Conservation (phyloP, 2,113 vertebrate genomes). For the Gymnarchus niloticus region DNA sequence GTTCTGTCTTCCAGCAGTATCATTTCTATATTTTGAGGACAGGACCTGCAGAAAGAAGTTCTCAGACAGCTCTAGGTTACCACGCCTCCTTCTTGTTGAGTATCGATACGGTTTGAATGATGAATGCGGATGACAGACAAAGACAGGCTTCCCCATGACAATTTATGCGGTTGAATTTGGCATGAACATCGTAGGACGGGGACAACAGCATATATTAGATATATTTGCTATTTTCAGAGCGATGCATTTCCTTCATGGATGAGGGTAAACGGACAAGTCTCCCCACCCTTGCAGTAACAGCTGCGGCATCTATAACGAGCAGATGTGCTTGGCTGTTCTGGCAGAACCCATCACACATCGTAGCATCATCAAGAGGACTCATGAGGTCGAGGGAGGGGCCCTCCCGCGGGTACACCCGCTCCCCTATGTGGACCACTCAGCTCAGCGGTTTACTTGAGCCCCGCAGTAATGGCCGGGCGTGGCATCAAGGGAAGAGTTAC, state of each 20-base stretch:
- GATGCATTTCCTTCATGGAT: neutral
- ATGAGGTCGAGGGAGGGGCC: neutral
- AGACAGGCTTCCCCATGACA: neutral
- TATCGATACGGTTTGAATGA: neutral
- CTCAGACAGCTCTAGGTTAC: neutral
- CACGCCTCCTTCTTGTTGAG: neutral
- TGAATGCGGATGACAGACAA: neutral
- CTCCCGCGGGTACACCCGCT: neutral
- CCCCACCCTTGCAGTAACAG: neutral
- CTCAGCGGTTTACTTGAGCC: neutral
- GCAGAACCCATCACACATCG: neutral
- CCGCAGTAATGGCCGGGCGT: neutral
- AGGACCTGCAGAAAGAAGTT: too few species aligned
- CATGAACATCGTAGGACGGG: neutral
- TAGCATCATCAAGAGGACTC: neutral
- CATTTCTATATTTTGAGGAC: too few species aligned
- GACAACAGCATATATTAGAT: neutral
- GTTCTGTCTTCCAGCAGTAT: neutral
- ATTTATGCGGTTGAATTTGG: neutral
- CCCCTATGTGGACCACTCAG: neutral
- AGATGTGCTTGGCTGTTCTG: neutral
- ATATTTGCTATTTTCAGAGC: neutral
- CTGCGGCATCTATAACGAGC: neutral
- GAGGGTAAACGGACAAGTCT: neutral
- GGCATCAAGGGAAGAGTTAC: neutral